Conservation (phyloP, 1,140 invertebrate genomes). For the Microplitis mediator region DNA sequence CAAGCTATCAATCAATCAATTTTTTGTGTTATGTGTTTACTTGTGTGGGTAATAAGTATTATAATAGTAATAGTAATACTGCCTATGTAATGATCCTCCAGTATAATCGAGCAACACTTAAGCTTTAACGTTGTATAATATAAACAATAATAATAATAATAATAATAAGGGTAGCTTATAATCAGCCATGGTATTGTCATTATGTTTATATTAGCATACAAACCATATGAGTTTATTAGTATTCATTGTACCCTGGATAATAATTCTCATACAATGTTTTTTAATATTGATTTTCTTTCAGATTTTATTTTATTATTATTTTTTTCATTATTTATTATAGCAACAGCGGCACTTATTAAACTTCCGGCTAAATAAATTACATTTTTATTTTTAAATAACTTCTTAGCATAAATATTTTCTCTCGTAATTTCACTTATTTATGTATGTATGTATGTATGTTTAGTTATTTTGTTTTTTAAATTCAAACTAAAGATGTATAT, state of each 20-base stretch:
- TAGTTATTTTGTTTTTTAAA: no score
- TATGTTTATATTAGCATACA: slow-evolving; percentile 14
- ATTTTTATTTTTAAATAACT: not conserved
- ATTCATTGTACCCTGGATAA: not conserved
- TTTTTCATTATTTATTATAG: not conserved
- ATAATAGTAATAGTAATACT: slow-evolving; percentile 21
- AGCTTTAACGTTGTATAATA: slow-evolving; percentile 3
- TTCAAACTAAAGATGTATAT: no score
- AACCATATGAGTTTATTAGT: slow-evolving; percentile 12
- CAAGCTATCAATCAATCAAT: slow-evolving; percentile 20
- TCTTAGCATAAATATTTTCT: not conserved
- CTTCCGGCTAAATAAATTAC: not conserved
- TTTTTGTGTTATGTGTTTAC: no score
- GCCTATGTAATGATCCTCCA: slow-evolving; percentile 15
- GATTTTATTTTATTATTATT: not conserved
- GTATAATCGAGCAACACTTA: slow-evolving; percentile 13
- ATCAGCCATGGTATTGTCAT: slow-evolving; percentile 30
- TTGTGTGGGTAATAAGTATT: not conserved
- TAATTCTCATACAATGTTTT: not conserved
- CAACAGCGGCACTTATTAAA: not conserved
- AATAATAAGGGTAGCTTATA: slow-evolving; percentile 9
- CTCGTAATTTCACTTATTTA: no score
- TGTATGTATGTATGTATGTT: no score
- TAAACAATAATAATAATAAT: not conserved
- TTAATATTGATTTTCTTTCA: not conserved